Evolutionary conservation across 1,140 invertebrate genomes (phyloP).

Genomic region (Phymorhynchus buccinoides): DNA sequence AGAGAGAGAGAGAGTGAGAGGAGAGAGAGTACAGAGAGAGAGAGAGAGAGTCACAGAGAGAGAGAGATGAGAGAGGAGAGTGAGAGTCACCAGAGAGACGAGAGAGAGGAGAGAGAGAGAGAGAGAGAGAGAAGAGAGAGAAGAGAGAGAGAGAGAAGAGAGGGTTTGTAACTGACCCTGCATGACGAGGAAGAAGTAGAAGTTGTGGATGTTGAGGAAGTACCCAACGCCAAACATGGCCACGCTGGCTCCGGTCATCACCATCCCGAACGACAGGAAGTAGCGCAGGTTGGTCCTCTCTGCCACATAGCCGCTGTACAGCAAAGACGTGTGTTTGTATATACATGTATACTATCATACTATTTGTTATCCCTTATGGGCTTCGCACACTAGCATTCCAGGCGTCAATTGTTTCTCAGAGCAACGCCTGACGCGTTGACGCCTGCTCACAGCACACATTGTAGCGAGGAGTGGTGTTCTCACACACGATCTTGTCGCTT

Average conservation of each 20-base stretch:
- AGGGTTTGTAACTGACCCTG: too few species aligned
- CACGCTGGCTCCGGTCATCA: constrained; percentile 88
- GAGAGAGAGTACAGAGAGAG: constrained; percentile 82
- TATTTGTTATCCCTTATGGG: too few species aligned
- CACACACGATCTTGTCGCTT: too few species aligned
- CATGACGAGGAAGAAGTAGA: neutral
- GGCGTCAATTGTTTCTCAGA: too few species aligned
- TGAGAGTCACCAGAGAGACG: neutral
- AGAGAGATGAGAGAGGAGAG: neutral
- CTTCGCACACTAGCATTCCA: too few species aligned
- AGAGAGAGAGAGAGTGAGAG: constrained; percentile 92
- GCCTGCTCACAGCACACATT: too few species aligned
- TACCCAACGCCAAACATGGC: constrained; percentile 94
- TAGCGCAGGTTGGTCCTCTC: constrained; percentile 93
- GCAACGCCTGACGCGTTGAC: too few species aligned
- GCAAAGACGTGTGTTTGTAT: too few species aligned
- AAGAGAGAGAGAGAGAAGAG: neutral
- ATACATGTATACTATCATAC: too few species aligned
- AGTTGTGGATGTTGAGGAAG: too few species aligned
- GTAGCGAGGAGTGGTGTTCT: too few species aligned
- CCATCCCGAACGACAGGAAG: constrained; percentile 92
- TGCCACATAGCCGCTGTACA: constrained; percentile 87
- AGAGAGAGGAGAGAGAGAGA: neutral
- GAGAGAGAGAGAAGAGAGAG: neutral
- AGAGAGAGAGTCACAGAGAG: too few species aligned